Percentiles rank a stretch among this genome's conserved stretches.
Conservation (phyloP, 2,113 vertebrate genomes). For the Hyaena hyaena region DNA sequence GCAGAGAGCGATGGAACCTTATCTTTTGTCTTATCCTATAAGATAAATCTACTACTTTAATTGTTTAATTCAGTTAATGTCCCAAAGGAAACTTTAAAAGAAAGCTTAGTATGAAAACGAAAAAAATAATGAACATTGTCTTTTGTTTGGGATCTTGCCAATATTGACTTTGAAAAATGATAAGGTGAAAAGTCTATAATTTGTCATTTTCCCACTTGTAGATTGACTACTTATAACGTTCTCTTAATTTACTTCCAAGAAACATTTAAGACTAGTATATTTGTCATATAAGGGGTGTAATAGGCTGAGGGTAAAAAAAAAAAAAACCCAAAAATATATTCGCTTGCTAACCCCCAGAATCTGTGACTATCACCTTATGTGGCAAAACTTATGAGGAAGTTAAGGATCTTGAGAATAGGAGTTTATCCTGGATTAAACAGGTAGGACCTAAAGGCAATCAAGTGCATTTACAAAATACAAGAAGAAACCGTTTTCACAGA, state of each 20-base stretch:
- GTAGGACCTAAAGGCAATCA: not conserved
- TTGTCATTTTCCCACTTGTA: not conserved
- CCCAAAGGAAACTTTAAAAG: not conserved
- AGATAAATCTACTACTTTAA: conserved; percentile 14
- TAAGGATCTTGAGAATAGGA: not conserved
- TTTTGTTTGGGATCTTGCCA: not conserved
- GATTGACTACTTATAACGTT: not conserved
- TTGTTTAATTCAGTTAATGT: conserved; percentile 12
- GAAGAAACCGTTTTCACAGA: not conserved
- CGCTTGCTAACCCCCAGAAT: not conserved
- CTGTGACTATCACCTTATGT: not conserved
- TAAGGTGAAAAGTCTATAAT: not conserved
- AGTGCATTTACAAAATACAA: not conserved
- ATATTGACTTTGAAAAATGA: not conserved
- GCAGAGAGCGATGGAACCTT: not conserved
- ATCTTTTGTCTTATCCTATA: not conserved
- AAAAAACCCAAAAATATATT: not conserved
- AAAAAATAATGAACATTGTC: conserved; percentile 57
- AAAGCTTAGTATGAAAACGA: conserved; percentile 41
- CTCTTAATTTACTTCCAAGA: conserved; percentile 25
- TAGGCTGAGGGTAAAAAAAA: not conserved
- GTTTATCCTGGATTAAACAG: not conserved
- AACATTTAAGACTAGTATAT: not conserved
- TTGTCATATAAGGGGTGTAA: not conserved
- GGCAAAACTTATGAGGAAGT: not conserved